phyloP scores from a whole-genome alignment of 1,140 invertebrate genomes.

The Thrips palmi region DNA sequence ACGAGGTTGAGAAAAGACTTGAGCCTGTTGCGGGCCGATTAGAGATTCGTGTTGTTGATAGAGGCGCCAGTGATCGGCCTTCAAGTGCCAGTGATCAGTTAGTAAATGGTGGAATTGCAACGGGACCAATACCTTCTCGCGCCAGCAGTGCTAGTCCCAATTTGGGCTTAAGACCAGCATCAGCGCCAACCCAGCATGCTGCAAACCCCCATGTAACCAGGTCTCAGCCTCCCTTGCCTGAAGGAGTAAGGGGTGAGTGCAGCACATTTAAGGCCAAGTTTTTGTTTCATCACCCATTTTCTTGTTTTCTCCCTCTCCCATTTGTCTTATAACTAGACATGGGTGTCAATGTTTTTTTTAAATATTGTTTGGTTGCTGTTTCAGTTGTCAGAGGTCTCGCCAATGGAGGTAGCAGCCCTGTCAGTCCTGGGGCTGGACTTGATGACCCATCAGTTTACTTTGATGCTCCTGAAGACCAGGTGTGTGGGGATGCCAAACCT shows the following conservation, averaged over 20 bases:
- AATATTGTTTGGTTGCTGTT: slow-evolving; percentile 1
- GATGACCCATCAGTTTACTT: slow-evolving; percentile 43
- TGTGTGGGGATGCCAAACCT: slow-evolving; percentile 14
- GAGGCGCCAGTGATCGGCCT: slow-evolving; percentile 16
- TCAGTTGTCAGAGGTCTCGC: slow-evolving; percentile 9
- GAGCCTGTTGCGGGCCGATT: slow-evolving; percentile 49
- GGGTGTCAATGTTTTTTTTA: background rate
- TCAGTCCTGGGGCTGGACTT: slow-evolving; percentile 28
- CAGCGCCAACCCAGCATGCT: slow-evolving; percentile 6
- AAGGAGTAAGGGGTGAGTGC: slow-evolving; percentile 6
- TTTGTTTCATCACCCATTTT: too few relatives aligned
- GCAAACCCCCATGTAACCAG: slow-evolving; percentile 11
- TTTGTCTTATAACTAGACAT: background rate
- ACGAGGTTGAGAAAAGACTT: slow-evolving; percentile 17
- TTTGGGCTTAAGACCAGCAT: too few relatives aligned
- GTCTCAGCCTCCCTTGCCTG: background rate
- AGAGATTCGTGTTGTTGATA: slow-evolving; percentile 56
- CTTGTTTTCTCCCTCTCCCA: too few relatives aligned
- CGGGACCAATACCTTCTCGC: background rate
- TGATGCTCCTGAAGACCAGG: slow-evolving; percentile 36
- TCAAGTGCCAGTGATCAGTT: background rate
- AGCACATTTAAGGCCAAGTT: too few relatives aligned
- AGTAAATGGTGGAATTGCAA: too few relatives aligned
- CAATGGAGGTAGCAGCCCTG: slow-evolving; percentile 22
- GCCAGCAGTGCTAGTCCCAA: background rate